Base-by-base conservation (phyloP, 2,888 invertebrate genomes). In the Metalampra italica region DNA sequence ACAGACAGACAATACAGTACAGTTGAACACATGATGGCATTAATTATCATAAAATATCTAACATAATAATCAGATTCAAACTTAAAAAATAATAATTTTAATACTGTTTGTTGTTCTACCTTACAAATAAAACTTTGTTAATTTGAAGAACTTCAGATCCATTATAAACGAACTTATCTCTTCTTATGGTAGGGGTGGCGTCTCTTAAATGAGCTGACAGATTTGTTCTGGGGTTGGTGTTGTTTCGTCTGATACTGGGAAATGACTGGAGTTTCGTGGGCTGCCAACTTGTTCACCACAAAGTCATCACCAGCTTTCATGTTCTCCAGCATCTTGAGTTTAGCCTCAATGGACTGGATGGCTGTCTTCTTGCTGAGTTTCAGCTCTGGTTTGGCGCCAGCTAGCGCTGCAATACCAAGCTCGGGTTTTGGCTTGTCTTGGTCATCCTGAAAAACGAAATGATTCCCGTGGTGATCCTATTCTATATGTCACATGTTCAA, bases 271-370 rank as follows among this genome's bases (percentile, higher is more conserved):
- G 92, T 82, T 66, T 94, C 93, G 29, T 91, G 78, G 0, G 92
- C 91, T 9, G 92, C 90, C 3, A 93, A 88, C 67, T 94, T 94
- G 69, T 95, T 95, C 5, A 95, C 90, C 50, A 94, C 93, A 62
- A 96, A 92, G 68, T 95, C 95, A 56, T 94, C 94, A 42, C 92
- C 91, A 0, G 91, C 90, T 59, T 92, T 90, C 72, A 91, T 91
- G 55, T 91, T 92, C 62, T 95, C 94, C 92, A 97, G 93, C 75
- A 94, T 85, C 68, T 94, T 95, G 0, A 97, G 82, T 78, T 97
- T 97, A 0, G 95, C 95, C 75, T 97, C 96, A 52, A 97, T 97
- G 0, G 96, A 96, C 70, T 94, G 94, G 58, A 97, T 97, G 48
- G 96, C 95, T 8, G 94, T 93, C 68, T 93, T 92, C 64, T 94